These are phyloP conservation scores for Malacoraja senta DNA, from an alignment of 2,797 vertebrate species.

Conservation along the genomic window DNA sequence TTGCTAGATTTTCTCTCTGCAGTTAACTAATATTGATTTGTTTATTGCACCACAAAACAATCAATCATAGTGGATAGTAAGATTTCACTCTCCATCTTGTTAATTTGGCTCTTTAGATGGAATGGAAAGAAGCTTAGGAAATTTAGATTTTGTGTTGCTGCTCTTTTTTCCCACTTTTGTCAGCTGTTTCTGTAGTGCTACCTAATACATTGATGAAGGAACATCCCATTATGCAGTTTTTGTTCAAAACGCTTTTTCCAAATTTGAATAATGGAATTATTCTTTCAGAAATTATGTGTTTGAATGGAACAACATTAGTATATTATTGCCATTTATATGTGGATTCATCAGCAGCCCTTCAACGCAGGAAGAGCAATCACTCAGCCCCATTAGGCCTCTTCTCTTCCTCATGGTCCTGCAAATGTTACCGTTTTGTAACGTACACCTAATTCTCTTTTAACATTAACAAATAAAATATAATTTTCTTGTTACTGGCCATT, in stretches of 20 bases:
- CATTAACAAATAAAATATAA: neutral
- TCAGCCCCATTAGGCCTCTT: neutral
- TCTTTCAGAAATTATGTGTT: neutral
- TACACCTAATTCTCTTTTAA: neutral
- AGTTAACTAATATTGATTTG: no score
- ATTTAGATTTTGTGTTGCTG: neutral
- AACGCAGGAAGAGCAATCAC: no score
- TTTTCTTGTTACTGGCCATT: no score
- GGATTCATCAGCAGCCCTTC: no score
- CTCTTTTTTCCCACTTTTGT: neutral
- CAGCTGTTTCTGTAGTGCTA: neutral
- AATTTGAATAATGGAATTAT: neutral
- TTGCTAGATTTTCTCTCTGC: neutral
- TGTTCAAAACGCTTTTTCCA: neutral
- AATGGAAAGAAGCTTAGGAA: neutral
- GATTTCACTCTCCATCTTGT: neutral
- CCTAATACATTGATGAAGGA: neutral
- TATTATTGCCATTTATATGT: no score
- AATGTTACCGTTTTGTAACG: neutral
- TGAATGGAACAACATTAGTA: no score
- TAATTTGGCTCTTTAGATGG: neutral
- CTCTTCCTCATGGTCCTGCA: neutral
- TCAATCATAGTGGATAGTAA: neutral
- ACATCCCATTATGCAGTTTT: neutral
- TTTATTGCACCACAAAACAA: neutral